Evolutionary conservation across 2,797 vertebrate genomes (phyloP).

Genomic region (Tangara arthus): DNA sequence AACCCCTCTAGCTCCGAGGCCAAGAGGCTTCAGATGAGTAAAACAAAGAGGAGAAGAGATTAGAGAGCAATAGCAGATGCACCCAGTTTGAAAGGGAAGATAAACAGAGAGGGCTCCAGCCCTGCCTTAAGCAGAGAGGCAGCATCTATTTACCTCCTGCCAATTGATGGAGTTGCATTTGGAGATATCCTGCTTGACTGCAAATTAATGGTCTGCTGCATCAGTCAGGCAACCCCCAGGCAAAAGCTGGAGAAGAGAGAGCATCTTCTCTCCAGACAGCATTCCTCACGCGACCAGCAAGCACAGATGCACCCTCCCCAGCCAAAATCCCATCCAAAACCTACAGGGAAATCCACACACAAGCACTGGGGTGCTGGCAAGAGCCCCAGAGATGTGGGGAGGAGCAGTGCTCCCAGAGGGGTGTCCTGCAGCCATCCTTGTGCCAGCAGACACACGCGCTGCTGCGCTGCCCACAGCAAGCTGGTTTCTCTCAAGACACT

Average conservation of each 20-base stretch:
- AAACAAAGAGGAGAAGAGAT: neutral
- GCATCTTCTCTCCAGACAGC: neutral
- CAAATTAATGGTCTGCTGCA: neutral
- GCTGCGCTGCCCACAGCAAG: fast-evolving
- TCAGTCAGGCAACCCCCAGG: neutral
- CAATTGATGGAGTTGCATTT: neutral
- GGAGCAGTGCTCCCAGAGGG: neutral
- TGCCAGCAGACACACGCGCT: fast-evolving
- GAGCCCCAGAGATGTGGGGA: neutral
- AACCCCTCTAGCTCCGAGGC: neutral
- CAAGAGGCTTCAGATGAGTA: neutral
- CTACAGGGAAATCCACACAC: neutral
- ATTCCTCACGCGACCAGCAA: neutral
- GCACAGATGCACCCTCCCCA: neutral
- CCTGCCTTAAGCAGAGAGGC: neutral
- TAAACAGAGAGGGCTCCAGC: neutral
- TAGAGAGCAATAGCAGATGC: neutral
- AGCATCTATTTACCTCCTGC: neutral
- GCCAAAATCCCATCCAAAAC: neutral
- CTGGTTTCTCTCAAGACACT: neutral
- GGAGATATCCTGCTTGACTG: neutral
- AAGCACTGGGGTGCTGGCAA: neutral
- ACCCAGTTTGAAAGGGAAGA: neutral
- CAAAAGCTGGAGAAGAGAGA: neutral
- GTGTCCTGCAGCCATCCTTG: neutral